Evolutionary conservation across 2,113 vertebrate genomes (phyloP).

Genomic region (Pyrgilauda ruficollis): DNA sequence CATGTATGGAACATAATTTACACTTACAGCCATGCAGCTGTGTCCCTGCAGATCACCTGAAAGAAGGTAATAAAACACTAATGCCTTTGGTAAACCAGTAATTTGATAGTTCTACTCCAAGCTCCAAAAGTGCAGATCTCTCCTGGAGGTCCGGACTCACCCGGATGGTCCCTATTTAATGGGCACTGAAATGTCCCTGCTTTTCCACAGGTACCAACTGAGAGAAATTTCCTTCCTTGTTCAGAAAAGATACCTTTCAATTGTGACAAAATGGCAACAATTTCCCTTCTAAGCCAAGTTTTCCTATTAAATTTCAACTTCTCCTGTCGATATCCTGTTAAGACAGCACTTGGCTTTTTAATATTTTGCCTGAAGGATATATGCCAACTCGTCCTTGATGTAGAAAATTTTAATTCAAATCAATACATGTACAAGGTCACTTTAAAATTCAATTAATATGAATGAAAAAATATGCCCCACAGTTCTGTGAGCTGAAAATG

Average conservation of each 20-base stretch:
- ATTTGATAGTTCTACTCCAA: not conserved
- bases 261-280: not conserved
- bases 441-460: slow-evolving; percentile 86
- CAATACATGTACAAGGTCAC: slow-evolving; percentile 82
- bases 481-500: slow-evolving; percentile 69
- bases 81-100: not conserved
- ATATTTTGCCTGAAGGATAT: slow-evolving; percentile 70
- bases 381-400: slow-evolving; percentile 75
- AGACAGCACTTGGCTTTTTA: slow-evolving; percentile 71
- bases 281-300: slow-evolving; percentile 16
- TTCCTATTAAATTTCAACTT: slow-evolving; percentile 28
- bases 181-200: not conserved
- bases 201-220: not conserved
- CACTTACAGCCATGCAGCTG: not conserved
- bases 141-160: not conserved
- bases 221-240: not conserved
- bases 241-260: not conserved
- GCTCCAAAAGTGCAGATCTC: not conserved
- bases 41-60: not conserved
- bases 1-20: not conserved
- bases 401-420: slow-evolving; percentile 80
- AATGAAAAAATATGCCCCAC: slow-evolving; percentile 73
- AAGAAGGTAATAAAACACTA: not conserved
- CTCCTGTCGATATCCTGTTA: slow-evolving; percentile 63
- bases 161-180: not conserved